Evolutionary conservation across 2,113 vertebrate genomes (phyloP).

Genomic region (Brachyhypopomus gauderio): DNA sequence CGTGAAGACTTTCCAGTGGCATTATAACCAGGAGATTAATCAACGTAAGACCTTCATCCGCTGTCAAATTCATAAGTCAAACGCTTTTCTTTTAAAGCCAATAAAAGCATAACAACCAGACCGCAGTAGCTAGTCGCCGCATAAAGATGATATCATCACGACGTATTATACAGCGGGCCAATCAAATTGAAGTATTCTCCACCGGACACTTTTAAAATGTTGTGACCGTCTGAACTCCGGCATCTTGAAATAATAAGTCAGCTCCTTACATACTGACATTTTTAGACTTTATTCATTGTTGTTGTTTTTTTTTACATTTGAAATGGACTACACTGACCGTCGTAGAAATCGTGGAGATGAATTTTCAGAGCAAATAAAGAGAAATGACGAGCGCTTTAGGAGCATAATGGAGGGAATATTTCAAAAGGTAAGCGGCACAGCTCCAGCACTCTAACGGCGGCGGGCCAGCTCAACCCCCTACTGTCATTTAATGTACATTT

Average conservation of each 20-base stretch:
- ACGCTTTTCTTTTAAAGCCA: neutral
- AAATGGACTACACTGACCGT: neutral
- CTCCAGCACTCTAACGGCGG: too few species aligned
- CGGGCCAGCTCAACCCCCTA: too few species aligned
- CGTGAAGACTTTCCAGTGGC: conserved; percentile 70
- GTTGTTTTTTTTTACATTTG: neutral
- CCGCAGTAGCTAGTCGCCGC: neutral
- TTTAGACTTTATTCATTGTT: too few species aligned
- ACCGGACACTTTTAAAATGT: conserved; percentile 22
- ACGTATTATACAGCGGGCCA: conserved; percentile 5
- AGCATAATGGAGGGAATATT: conserved; percentile 61
- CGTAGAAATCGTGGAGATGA: too few species aligned
- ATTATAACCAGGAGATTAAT: conserved; percentile 48
- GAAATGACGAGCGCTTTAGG: conserved; percentile 54
- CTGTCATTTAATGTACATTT: too few species aligned
- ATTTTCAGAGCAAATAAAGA: neutral
- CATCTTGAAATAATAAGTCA: neutral
- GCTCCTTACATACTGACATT: neutral
- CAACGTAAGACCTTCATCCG: neutral
- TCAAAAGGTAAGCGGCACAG: conserved; percentile 59
- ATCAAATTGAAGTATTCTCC: neutral
- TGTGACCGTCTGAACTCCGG: neutral
- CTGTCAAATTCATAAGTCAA: neutral
- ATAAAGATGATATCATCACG: conserved; percentile 21
- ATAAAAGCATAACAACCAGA: neutral